Evolutionary conservation across 2,797 vertebrate species (phyloP), one percentile per base, ranked within the genome.

Genomic region (Lates japonicus): DNA sequence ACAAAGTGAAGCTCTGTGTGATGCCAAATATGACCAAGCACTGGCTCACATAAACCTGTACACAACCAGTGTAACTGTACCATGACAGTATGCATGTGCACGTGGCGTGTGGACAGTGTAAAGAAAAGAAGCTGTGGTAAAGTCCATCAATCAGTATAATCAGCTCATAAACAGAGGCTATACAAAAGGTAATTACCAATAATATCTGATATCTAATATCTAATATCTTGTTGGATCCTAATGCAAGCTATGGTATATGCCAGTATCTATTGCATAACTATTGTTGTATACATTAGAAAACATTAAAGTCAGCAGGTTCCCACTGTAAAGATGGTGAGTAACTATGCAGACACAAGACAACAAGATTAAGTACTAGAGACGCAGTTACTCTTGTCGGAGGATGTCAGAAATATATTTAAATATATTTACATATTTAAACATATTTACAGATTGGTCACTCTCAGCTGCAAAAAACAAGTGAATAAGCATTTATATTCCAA

Each of bases 1-100:
- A 87, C 74, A 78, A 66, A 81, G 70, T 20, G 19, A 79, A 80
- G 83, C 76, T 80, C 67, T 77, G 69, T 76, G 72, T 70, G 68
- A 46, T 62, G 72, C 54, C 58, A 78, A 89, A 84, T 67, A 78
- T 73, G 70, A 66, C 66, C 22, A 7, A 39, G 33, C 51, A 71
- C 31, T 31, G 65, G 49, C 74, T 78, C 63, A 61, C 48, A 72
- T 35, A 71, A 72, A 89, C 63, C 33, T 85, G 83, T 60, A 84
- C 60, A 52, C 42, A 74, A 10, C 13, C n/a, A 25, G 25, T 80
- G 42, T 48, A 74, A 76, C 20, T 80, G 52, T 41, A 59, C 67
- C 46, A 62, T 25, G 51, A 49, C 49, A 55, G 46, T 20, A 39
- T 70, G 54, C 37, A 39, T 78, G 74, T 59, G 20, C 5, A 75